A percentile compares a stretch with the other conserved stretches of the same genome.
phyloP scores from a whole-genome alignment of 2,888 invertebrate genomes.

The Sceliomorpha sp. region DNA sequence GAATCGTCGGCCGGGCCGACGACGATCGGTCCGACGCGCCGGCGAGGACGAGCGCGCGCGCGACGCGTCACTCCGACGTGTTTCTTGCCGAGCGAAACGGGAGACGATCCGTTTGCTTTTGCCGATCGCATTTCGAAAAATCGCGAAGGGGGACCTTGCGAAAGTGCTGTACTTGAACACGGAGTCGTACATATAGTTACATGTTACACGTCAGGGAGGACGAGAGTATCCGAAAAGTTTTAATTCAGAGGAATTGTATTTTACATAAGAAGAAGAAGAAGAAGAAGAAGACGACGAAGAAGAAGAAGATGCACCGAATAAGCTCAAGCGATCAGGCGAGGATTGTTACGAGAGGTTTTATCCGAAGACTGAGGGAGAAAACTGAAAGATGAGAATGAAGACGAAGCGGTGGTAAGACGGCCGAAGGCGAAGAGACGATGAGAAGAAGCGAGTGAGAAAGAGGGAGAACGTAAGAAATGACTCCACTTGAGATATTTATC shows the following conservation, averaged over 20 bases:
- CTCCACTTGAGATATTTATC: slow-evolving; percentile 68
- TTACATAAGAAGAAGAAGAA: slow-evolving; percentile 31
- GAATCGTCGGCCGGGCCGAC: too few relatives aligned
- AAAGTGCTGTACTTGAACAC: slow-evolving; percentile 11
- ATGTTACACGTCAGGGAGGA: slow-evolving; percentile 29
- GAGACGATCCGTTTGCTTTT: too few relatives aligned
- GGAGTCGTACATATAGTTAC: slow-evolving; percentile 16
- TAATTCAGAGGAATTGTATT: slow-evolving; percentile 42
- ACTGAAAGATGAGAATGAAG: slow-evolving; percentile 28
- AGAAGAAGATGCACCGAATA: slow-evolving; percentile 3
- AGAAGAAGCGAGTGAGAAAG: slow-evolving; percentile 16
- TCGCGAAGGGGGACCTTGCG: not conserved
- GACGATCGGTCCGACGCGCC: too few relatives aligned
- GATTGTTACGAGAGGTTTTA: slow-evolving; percentile 33
- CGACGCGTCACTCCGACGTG: too few relatives aligned
- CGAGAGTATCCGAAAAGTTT: slow-evolving; percentile 26
- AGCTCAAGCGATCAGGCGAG: slow-evolving; percentile 25
- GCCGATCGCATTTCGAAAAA: not conserved
- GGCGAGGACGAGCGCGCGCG: too few relatives aligned
- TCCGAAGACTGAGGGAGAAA: too few relatives aligned
- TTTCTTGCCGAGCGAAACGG: too few relatives aligned
- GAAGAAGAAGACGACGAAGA: too few relatives aligned
- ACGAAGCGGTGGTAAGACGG: slow-evolving; percentile 2
- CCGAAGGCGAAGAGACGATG: slow-evolving; percentile 15
- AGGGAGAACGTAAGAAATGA: slow-evolving; percentile 37